Conservation (phyloP, 2,113 vertebrate species). For the Leptodactylus fuscus region DNA sequence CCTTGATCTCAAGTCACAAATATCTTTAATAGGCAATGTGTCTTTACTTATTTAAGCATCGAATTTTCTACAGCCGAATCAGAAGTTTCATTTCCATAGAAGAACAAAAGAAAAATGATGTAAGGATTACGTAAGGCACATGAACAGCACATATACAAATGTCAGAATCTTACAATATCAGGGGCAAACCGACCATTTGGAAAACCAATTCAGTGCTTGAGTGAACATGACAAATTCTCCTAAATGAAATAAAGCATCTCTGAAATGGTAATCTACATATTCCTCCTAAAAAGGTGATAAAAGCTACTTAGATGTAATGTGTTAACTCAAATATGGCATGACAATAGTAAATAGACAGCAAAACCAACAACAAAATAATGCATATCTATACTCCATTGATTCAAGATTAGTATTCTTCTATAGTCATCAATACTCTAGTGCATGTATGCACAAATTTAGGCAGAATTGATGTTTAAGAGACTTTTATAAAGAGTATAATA, state of each 20-base stretch:
- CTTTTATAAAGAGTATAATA: not conserved
- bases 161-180: not conserved
- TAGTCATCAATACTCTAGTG: not conserved
- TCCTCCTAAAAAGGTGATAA: too few species aligned
- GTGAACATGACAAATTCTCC: too few species aligned
- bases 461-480: not conserved
- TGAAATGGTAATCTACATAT: too few species aligned
- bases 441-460: not conserved
- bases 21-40: too few species aligned
- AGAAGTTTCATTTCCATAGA: not conserved
- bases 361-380: not conserved
- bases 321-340: not conserved
- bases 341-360: too few species aligned
- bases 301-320: not conserved
- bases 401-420: too few species aligned
- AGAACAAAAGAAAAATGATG: not conserved
- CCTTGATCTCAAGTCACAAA: too few species aligned
- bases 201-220: too few species aligned
- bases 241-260: too few species aligned
- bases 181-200: not conserved
- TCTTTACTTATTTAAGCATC: slow-evolving; percentile 8
- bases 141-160: too few species aligned
- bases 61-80: not conserved
- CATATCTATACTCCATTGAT: not conserved
- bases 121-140: not conserved